Percentiles rank a stretch among this genome's conserved stretches.
These are phyloP conservation scores for Gobiocypris rarus DNA, from an alignment of 2,113 vertebrate genomes.

Conservation along the genomic window DNA sequence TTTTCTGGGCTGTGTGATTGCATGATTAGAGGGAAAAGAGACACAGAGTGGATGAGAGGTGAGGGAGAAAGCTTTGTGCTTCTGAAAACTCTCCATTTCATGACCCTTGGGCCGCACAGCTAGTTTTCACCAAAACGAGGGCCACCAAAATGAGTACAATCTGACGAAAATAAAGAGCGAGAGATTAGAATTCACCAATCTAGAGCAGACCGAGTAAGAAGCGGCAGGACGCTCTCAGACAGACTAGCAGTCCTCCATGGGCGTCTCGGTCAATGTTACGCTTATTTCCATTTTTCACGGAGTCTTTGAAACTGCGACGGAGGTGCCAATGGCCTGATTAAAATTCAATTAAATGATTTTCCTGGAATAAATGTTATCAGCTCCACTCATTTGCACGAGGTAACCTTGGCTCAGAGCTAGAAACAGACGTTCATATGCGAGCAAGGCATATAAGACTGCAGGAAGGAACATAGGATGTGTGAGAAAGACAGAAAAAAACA, in stretches of 20 bases:
- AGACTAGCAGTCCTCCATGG: slow-evolving; percentile 7
- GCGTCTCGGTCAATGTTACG: slow-evolving; percentile 37
- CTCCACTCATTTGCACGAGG: slow-evolving; percentile 71
- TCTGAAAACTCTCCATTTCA: slow-evolving; percentile 33
- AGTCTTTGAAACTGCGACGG: slow-evolving; percentile 24
- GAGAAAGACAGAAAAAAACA: background rate
- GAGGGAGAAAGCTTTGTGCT: background rate
- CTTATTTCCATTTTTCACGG: slow-evolving; percentile 32
- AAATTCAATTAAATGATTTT: slow-evolving; percentile 79
- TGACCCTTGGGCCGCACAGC: background rate
- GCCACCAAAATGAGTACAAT: slow-evolving; percentile 15
- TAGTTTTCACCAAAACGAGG: background rate
- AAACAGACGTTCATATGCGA: background rate
- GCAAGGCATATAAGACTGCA: background rate
- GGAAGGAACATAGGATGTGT: background rate
- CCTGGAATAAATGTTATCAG: slow-evolving; percentile 67
- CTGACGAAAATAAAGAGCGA: slow-evolving; percentile 22
- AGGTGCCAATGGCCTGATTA: slow-evolving; percentile 57
- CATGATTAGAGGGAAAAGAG: slow-evolving; percentile 37
- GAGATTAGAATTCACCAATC: slow-evolving; percentile 30
- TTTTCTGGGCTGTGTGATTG: slow-evolving; percentile 20
- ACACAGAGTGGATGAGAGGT: slow-evolving; percentile 1
- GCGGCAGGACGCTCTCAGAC: background rate
- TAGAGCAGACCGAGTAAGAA: slow-evolving; percentile 3
- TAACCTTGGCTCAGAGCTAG: slow-evolving; percentile 68